Conservation (phyloP, 2,113 vertebrate species). For the Nibea coibor region DNA sequence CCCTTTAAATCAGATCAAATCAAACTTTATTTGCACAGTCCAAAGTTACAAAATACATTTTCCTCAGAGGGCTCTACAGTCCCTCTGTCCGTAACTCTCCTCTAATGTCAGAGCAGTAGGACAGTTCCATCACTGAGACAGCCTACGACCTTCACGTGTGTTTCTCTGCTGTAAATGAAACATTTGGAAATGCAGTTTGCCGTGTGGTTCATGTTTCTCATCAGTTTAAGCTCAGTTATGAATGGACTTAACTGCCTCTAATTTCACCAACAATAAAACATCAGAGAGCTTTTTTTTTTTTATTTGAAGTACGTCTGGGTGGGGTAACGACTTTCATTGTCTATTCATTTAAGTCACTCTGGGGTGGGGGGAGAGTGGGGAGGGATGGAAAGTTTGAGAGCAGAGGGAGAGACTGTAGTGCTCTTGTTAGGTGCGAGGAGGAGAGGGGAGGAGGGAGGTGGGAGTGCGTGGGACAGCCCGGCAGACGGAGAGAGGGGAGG, state of each 20-base stretch:
- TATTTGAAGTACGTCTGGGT: constrained; percentile 36
- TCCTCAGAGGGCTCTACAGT: too few relatives aligned
- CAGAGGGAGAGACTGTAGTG: constrained; percentile 67
- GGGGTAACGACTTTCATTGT: constrained; percentile 68
- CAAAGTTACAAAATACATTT: too few relatives aligned
- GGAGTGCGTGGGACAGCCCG: constrained; percentile 56
- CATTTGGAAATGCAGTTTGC: neutral
- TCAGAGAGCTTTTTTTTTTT: constrained; percentile 21
- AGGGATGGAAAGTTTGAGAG: constrained; percentile 77
- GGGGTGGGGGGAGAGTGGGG: constrained; percentile 30
- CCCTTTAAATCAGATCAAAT: too few relatives aligned
- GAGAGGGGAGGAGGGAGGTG: constrained; percentile 6
- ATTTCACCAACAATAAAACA: constrained; percentile 41
- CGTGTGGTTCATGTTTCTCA: neutral
- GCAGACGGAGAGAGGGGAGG: constrained; percentile 26
- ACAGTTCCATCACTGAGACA: too few relatives aligned
- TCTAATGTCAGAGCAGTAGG: neutral
- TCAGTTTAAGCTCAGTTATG: neutral
- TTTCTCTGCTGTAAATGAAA: neutral
- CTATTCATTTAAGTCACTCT: constrained; percentile 67
- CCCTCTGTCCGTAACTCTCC: neutral
- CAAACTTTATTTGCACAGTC: too few relatives aligned
- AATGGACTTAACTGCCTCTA: neutral
- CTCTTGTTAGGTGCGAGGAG: constrained; percentile 72
- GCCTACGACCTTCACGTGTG: neutral